Percentiles rank a stretch among this genome's conserved stretches.
Conservation (phyloP, 2,888 invertebrate genomes). For the Dolichomitus sp. region DNA sequence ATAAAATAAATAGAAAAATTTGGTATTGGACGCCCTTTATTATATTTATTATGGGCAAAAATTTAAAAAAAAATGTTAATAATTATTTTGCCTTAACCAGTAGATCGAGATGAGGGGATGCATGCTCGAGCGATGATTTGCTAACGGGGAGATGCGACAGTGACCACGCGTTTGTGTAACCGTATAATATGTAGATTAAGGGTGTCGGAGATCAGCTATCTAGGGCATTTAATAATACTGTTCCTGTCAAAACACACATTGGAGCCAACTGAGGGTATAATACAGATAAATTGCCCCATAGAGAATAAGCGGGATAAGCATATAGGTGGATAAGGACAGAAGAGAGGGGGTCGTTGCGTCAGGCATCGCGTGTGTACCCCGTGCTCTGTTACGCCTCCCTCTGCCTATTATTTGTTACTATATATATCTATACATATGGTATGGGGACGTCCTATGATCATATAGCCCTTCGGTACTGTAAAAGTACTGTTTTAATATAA, state of each 20-base stretch:
- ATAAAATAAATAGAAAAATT: too few relatives aligned
- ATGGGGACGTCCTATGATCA: slow-evolving; percentile 18
- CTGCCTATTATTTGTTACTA: slow-evolving; percentile 62
- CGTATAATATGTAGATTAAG: slow-evolving; percentile 86
- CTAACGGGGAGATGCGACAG: slow-evolving; percentile 69
- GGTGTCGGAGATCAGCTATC: slow-evolving; percentile 85
- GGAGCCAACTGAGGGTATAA: slow-evolving; percentile 85
- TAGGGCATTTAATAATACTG: slow-evolving; percentile 86
- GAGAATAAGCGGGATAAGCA: slow-evolving; percentile 73
- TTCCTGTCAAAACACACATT: slow-evolving; percentile 86
- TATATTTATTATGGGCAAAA: not conserved
- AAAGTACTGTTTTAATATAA: slow-evolving; percentile 77
- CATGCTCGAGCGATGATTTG: slow-evolving; percentile 65
- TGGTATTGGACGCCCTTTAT: too few relatives aligned
- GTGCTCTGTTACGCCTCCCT: slow-evolving; percentile 30
- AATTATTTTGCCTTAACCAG: slow-evolving; percentile 14
- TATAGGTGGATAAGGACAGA: slow-evolving; percentile 31
- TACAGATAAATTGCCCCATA: slow-evolving; percentile 85
- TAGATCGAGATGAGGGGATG: slow-evolving; percentile 18
- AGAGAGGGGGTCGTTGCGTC: slow-evolving; percentile 66
- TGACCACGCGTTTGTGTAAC: slow-evolving; percentile 80
- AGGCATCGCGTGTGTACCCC: slow-evolving; percentile 49
- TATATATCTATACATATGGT: slow-evolving; percentile 44
- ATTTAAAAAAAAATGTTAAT: not conserved
- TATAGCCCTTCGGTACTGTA: slow-evolving; percentile 12